phyloP scores from a whole-genome alignment of 1,140 invertebrate genomes.

The Drosophila serrata region DNA sequence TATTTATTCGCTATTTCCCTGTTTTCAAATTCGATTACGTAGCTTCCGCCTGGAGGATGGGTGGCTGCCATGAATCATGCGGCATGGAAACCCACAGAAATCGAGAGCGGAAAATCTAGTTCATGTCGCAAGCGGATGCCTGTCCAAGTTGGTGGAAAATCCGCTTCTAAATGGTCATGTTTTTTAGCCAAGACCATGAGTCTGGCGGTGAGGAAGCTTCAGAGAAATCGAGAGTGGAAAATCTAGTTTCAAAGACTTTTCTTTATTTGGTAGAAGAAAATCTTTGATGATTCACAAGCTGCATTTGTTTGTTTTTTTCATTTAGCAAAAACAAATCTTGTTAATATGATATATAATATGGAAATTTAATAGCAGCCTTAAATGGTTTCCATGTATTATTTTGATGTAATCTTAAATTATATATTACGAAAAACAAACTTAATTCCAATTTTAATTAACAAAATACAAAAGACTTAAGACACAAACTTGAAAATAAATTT shows the following conservation, averaged over 20 bases:
- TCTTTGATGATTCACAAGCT: not conserved
- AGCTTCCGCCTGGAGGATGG: constrained; percentile 37
- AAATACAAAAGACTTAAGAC: constrained; percentile 49
- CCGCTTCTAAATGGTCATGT: constrained; percentile 7
- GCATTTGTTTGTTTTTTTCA: not conserved
- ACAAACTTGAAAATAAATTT: constrained; percentile 22
- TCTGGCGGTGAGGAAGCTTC: constrained; percentile 4
- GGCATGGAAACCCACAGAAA: constrained; percentile 44
- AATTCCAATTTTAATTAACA: not conserved
- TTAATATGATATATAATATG: not conserved
- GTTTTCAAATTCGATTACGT: constrained; percentile 25
- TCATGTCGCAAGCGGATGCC: constrained; percentile 3
- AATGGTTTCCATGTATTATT: not conserved
- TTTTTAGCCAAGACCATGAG: constrained; percentile 21
- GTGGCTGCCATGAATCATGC: constrained; percentile 25
- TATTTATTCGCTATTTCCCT: constrained; percentile 30
- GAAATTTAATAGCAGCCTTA: not conserved
- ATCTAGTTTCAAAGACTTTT: not conserved
- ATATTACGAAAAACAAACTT: too few species aligned
- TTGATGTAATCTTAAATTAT: too few species aligned
- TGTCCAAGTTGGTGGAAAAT: constrained; percentile 2
- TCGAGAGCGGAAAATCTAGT: constrained; percentile 38
- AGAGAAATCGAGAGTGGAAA: constrained; percentile 16
- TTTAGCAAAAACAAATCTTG: too few species aligned
- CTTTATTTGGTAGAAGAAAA: constrained; percentile 1